Percentiles rank a stretch among this genome's conserved stretches.
Conservation (phyloP, 1,140 invertebrate species). For the Formica selysi region DNA sequence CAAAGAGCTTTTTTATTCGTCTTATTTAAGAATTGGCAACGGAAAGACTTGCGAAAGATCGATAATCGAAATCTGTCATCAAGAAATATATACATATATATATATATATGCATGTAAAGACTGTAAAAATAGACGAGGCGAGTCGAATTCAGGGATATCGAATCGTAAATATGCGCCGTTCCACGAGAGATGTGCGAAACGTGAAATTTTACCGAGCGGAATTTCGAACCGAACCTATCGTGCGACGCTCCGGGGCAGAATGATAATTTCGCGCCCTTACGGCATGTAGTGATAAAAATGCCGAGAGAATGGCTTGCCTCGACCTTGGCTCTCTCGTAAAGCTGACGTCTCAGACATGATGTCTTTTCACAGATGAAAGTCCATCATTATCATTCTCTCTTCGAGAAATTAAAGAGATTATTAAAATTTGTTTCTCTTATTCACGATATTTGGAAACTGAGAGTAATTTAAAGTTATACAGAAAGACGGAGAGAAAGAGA, state of each 20-base stretch:
- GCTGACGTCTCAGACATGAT: not conserved
- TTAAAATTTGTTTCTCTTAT: not conserved
- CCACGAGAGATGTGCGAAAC: slow-evolving; percentile 2
- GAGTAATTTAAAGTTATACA: not conserved
- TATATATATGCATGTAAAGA: too few species aligned
- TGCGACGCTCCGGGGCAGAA: not conserved
- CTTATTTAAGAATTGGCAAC: not conserved
- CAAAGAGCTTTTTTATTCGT: not conserved
- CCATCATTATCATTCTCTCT: not conserved
- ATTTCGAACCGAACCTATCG: not conserved
- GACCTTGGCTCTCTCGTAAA: slow-evolving; percentile 27
- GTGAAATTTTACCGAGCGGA: slow-evolving; percentile 22
- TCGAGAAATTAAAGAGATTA: not conserved
- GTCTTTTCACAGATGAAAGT: not conserved
- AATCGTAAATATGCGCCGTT: slow-evolving; percentile 40
- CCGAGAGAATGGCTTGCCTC: slow-evolving; percentile 2
- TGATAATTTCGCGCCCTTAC: slow-evolving; percentile 30
- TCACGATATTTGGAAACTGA: not conserved
- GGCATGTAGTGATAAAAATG: slow-evolving; percentile 1
- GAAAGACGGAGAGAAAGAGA: not conserved
- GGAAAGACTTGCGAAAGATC: not conserved
- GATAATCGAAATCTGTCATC: not conserved
- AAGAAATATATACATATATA: too few species aligned
- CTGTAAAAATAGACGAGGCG: slow-evolving; percentile 44
- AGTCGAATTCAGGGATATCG: slow-evolving; percentile 39